A percentile compares a stretch with the other conserved stretches of the same genome.
Conservation (phyloP, 2,113 vertebrate species). For the Phoxinus phoxinus region DNA sequence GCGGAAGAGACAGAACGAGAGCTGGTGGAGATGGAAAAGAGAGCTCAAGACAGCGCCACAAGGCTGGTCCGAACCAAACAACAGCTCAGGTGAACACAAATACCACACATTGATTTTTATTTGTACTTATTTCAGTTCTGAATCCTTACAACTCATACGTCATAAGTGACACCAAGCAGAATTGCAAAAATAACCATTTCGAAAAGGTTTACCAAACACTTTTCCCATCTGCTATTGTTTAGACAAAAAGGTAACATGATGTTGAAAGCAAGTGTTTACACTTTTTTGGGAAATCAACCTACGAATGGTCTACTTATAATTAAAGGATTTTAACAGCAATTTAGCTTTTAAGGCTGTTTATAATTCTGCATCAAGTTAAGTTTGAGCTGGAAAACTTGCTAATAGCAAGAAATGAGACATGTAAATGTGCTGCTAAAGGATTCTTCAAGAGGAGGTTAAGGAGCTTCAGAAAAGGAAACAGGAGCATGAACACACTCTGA, state of each 20-base stretch:
- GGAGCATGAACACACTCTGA: constrained; percentile 77
- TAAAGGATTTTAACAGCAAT: neutral
- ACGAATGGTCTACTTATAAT: neutral
- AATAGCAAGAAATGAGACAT: neutral
- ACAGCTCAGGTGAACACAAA: constrained; percentile 77
- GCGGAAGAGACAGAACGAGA: constrained; percentile 74
- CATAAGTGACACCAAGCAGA: neutral
- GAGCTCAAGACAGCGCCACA: constrained; percentile 75
- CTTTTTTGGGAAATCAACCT: neutral
- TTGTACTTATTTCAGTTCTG: neutral
- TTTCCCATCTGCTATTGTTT: neutral
- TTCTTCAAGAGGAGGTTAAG: constrained; percentile 73
- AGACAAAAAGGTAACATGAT: neutral
- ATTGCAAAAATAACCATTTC: neutral
- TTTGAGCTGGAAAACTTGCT: neutral
- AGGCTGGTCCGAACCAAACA: constrained; percentile 78
- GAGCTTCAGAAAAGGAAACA: constrained; percentile 73
- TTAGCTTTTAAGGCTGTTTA: neutral
- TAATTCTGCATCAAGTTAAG: neutral
- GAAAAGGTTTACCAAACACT: neutral
- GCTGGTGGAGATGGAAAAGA: constrained; percentile 78
- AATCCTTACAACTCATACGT: neutral
- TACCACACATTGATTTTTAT: neutral
- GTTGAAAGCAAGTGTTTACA: neutral
- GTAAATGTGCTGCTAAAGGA: constrained; percentile 62